phyloP scores from a whole-genome alignment of 2,888 invertebrate species.

The Noctua fimbriata region DNA sequence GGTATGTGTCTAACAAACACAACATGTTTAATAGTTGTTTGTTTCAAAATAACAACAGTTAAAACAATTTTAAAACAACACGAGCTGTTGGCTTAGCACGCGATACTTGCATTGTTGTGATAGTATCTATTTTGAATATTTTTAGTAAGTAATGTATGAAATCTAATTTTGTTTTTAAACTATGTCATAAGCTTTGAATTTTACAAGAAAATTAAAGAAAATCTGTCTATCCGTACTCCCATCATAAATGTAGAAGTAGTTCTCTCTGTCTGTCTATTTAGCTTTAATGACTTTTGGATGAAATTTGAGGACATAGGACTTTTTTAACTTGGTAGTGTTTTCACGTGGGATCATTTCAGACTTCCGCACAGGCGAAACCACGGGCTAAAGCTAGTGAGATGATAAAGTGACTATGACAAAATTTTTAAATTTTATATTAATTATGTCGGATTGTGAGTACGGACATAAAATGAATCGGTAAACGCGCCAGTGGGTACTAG shows the following conservation, averaged over 20 bases:
- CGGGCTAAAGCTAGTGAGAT: too few species aligned
- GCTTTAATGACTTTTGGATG: neutral
- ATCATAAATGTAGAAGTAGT: neutral
- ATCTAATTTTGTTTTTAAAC: neutral
- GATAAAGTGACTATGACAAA: too few species aligned
- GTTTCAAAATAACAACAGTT: slow-evolving; percentile 35
- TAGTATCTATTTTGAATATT: slow-evolving; percentile 27
- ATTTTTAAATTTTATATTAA: too few species aligned
- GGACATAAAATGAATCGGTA: too few species aligned
- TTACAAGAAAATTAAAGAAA: too few species aligned
- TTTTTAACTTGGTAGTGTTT: neutral
- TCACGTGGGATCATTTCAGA: too few species aligned
- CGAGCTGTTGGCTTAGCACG: slow-evolving; percentile 28
- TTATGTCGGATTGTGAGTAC: too few species aligned
- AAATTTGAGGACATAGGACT: neutral
- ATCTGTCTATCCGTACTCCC: neutral
- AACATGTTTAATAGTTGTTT: slow-evolving; percentile 29
- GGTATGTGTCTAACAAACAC: slow-evolving; percentile 12
- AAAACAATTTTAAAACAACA: slow-evolving; percentile 4
- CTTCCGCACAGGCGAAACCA: too few species aligned
- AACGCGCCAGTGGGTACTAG: too few species aligned
- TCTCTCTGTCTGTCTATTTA: neutral
- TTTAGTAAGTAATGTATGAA: neutral
- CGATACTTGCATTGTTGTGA: slow-evolving; percentile 40
- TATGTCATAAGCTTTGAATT: neutral